Percentiles rank a stretch among this genome's conserved stretches.
phyloP scores from a whole-genome alignment of 2,113 vertebrate species.

The Hyaena hyaena region DNA sequence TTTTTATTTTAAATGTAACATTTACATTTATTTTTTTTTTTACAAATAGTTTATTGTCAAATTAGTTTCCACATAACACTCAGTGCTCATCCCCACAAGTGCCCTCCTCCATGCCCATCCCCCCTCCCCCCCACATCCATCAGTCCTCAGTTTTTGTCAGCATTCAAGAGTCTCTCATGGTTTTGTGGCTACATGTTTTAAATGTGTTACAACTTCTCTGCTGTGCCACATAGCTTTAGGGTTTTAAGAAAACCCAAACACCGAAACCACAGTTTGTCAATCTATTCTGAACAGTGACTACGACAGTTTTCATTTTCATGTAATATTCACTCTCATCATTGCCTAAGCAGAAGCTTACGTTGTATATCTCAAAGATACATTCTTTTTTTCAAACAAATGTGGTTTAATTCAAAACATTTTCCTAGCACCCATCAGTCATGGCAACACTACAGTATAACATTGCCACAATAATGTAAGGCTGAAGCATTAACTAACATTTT shows the following conservation, averaged over 20 bases:
- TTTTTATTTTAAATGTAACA: too few species aligned
- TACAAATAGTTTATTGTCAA: too few species aligned
- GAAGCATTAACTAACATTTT: neutral
- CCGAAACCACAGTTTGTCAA: conserved; percentile 43
- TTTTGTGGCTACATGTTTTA: conserved; percentile 69
- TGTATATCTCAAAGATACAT: neutral
- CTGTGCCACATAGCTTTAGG: conserved; percentile 47
- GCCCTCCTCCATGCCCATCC: too few species aligned
- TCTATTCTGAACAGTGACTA: conserved; percentile 32
- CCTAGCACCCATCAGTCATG: neutral
- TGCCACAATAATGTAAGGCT: neutral
- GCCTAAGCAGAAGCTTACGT: conserved; percentile 26
- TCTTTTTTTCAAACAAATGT: neutral
- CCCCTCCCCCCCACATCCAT: too few species aligned
- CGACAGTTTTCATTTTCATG: conserved; percentile 38
- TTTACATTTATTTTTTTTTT: too few species aligned
- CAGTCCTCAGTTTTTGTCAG: too few species aligned
- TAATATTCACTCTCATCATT: neutral
- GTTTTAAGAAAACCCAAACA: conserved; percentile 75
- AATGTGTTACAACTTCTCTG: conserved; percentile 68
- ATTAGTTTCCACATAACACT: too few species aligned
- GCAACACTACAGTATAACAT: neutral
- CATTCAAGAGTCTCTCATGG: too few species aligned
- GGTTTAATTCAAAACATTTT: neutral
- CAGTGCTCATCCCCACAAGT: too few species aligned